These are phyloP conservation scores for Acrocephalus scirpaceus DNA, from an alignment of 2,797 vertebrate species.

Conservation along the genomic window DNA sequence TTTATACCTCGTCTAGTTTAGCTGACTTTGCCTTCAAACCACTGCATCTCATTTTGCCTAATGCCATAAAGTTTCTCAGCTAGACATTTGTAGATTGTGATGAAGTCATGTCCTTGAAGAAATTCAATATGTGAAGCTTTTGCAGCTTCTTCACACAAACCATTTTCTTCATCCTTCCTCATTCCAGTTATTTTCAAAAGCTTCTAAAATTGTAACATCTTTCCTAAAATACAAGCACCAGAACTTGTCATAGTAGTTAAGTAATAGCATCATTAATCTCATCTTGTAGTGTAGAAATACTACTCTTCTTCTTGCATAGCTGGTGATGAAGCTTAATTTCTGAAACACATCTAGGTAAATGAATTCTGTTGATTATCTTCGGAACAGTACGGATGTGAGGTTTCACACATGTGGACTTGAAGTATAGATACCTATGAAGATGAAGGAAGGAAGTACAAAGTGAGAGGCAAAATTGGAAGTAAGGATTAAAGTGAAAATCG, in stretches of 20 bases:
- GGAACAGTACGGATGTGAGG: neutral
- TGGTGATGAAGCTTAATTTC: neutral
- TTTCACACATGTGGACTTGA: neutral
- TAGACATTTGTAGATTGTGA: neutral
- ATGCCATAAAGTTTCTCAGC: neutral
- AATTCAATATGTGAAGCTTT: neutral
- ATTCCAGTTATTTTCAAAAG: neutral
- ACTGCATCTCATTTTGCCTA: neutral
- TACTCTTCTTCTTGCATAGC: neutral
- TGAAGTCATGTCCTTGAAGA: neutral
- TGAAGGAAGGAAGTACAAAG: neutral
- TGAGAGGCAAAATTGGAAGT: neutral
- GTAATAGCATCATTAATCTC: neutral
- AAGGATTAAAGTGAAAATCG: neutral
- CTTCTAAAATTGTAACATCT: neutral
- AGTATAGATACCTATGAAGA: neutral
- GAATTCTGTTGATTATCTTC: neutral
- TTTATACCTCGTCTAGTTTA: neutral
- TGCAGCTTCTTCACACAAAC: neutral
- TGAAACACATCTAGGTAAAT: neutral
- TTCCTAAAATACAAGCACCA: neutral
- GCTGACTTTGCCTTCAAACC: neutral
- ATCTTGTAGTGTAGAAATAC: neutral
- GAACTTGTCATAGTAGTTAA: neutral
- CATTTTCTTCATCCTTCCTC: neutral